Percentiles rank a stretch among this genome's conserved stretches.
These are phyloP conservation scores for Tuberolachnus salignus DNA, from an alignment of 2,888 invertebrate genomes.

Conservation along the genomic window DNA sequence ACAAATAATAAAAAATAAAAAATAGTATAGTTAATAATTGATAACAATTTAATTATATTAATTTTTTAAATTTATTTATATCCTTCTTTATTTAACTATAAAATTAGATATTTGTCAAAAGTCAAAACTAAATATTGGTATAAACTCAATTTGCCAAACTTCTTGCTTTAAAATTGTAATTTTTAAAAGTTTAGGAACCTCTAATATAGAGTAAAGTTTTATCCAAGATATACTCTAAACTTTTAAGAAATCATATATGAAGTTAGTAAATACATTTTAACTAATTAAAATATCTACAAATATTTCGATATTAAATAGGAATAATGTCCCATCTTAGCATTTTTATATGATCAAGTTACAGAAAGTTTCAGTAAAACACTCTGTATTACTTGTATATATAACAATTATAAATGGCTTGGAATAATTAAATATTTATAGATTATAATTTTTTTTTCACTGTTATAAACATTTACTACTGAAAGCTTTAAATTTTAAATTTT, in stretches of 20 bases:
- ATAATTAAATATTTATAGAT: slow-evolving; percentile 11
- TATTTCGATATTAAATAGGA: background rate
- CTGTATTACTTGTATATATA: background rate
- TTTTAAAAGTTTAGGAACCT: too few relatives aligned
- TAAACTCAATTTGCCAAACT: too few relatives aligned
- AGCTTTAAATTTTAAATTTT: background rate
- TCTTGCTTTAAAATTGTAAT: too few relatives aligned
- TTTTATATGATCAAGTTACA: background rate
- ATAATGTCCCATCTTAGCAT: background rate
- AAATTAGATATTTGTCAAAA: too few relatives aligned
- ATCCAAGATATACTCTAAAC: background rate
- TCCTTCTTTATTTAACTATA: too few relatives aligned
- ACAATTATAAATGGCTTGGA: background rate
- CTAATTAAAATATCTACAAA: background rate
- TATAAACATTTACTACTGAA: background rate
- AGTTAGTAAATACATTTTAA: background rate
- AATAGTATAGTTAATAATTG: too few relatives aligned
- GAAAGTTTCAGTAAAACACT: background rate
- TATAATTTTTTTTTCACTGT: background rate
- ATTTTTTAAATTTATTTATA: too few relatives aligned
- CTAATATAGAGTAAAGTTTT: too few relatives aligned
- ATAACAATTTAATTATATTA: too few relatives aligned
- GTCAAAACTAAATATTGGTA: too few relatives aligned
- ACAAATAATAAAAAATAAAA: too few relatives aligned
- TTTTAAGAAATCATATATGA: background rate